These are phyloP conservation scores for Caenorhabditis brenneri DNA, from an alignment of 1,140 invertebrate genomes.

Conservation along the genomic window DNA sequence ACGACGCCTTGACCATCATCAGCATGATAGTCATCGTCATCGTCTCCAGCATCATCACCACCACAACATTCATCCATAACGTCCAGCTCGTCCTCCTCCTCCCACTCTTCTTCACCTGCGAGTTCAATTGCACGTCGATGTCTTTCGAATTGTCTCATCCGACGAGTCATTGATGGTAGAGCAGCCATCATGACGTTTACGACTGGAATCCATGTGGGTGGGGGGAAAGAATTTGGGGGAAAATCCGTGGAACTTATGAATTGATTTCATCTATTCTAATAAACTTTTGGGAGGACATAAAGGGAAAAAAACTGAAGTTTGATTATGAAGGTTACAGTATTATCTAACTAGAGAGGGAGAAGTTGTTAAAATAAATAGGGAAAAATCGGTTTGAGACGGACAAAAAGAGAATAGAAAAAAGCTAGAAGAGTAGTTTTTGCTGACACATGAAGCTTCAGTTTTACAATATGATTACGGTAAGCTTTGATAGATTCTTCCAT, in stretches of 20 bases:
- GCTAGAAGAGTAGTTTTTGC: not conserved
- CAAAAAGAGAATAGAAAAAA: not conserved
- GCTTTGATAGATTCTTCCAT: too few species aligned
- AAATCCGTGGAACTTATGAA: not conserved
- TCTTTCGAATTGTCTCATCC: slow-evolving; percentile 65
- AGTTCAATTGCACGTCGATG: slow-evolving; percentile 63
- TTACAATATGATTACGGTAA: slow-evolving; percentile 39
- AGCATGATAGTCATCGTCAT: slow-evolving; percentile 32
- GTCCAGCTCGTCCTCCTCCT: slow-evolving; percentile 47
- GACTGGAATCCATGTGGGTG: slow-evolving; percentile 56
- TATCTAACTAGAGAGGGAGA: not conserved
- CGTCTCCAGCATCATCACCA: slow-evolving; percentile 11
- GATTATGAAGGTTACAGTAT: not conserved
- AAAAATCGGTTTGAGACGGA: not conserved
- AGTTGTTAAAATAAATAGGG: not conserved
- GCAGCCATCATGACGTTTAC: slow-evolving; percentile 70
- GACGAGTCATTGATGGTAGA: slow-evolving; percentile 64
- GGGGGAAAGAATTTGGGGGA: not conserved
- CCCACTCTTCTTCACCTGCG: slow-evolving; percentile 63
- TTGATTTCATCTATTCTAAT: not conserved
- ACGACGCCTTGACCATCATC: slow-evolving; percentile 27
- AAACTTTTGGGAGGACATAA: not conserved
- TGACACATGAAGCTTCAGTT: not conserved
- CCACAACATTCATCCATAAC: not conserved
- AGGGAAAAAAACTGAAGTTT: not conserved